Conservation (phyloP, 2,888 invertebrate genomes). For the Temnothorax ravouxi region DNA sequence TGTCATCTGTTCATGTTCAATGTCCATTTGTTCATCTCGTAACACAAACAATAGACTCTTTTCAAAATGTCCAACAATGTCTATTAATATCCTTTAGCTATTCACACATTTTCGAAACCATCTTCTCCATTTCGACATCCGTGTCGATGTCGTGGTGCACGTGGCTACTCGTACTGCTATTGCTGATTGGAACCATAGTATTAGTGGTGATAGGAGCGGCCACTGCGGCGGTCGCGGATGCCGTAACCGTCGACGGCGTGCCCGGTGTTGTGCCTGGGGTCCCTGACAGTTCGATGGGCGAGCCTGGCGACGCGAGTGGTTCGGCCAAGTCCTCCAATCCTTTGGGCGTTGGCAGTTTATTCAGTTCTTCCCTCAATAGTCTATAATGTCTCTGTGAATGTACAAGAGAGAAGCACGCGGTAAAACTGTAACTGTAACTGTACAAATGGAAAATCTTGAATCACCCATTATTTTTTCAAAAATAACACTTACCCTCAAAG, state of each 20-base stretch:
- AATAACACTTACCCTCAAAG: constrained; percentile 89
- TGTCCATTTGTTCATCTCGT: constrained; percentile 72
- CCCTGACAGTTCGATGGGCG: constrained; percentile 85
- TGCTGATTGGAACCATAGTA: constrained; percentile 74
- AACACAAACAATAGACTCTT: constrained; percentile 85
- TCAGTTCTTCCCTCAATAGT: constrained; percentile 94
- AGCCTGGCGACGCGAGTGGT: constrained; percentile 85
- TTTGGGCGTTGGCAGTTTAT: constrained; percentile 93
- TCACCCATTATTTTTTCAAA: not conserved
- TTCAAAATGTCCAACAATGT: constrained; percentile 86
- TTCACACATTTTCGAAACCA: constrained; percentile 91
- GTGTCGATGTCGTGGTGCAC: constrained; percentile 88
- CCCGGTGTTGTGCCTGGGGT: constrained; percentile 82
- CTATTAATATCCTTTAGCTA: constrained; percentile 86
- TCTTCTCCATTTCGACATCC: constrained; percentile 93
- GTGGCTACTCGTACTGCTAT: constrained; percentile 79
- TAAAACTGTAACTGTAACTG: not conserved
- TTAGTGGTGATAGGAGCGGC: constrained; percentile 74
- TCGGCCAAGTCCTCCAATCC: constrained; percentile 91
- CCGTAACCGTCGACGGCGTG: constrained; percentile 78
- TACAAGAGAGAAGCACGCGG: not conserved
- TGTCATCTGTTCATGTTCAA: constrained; percentile 38
- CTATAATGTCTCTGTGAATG: constrained; percentile 91
- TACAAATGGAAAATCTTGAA: not conserved
- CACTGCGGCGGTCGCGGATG: constrained; percentile 74